These are phyloP conservation scores for Struthidea cinerea DNA, from an alignment of 2,113 vertebrate species.

Conservation along the genomic window DNA sequence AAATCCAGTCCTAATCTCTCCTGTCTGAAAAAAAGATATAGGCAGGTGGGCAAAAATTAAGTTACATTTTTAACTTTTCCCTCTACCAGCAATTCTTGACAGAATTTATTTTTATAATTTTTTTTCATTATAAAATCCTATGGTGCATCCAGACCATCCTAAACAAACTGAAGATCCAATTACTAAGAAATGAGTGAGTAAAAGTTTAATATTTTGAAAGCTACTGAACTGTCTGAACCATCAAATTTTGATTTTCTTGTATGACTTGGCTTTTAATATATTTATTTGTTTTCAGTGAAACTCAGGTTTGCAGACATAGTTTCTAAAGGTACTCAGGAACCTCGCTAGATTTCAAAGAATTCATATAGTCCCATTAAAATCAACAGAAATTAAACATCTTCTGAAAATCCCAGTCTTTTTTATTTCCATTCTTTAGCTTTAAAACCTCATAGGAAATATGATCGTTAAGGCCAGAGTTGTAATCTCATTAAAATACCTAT, in stretches of 20 bases:
- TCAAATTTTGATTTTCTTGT: neutral
- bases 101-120: neutral
- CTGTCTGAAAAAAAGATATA: neutral
- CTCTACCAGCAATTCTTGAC: neutral
- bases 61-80: neutral
- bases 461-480: neutral
- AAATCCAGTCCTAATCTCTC: neutral
- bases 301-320: neutral
- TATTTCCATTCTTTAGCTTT: neutral
- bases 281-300: neutral
- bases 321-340: neutral
- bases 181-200: neutral
- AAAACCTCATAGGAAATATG: neutral
- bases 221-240: neutral
- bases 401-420: neutral
- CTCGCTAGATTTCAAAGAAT: neutral
- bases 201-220: neutral
- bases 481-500: neutral
- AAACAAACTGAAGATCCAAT: neutral
- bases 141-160: neutral
- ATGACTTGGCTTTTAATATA: neutral
- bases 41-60: neutral
- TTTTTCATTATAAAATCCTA: neutral
- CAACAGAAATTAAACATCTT: neutral
- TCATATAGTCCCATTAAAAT: neutral